Evolutionary conservation across 2,888 invertebrate genomes (phyloP), one percentile per base, ranked within the genome.

Genomic region (Muscina levida): DNA sequence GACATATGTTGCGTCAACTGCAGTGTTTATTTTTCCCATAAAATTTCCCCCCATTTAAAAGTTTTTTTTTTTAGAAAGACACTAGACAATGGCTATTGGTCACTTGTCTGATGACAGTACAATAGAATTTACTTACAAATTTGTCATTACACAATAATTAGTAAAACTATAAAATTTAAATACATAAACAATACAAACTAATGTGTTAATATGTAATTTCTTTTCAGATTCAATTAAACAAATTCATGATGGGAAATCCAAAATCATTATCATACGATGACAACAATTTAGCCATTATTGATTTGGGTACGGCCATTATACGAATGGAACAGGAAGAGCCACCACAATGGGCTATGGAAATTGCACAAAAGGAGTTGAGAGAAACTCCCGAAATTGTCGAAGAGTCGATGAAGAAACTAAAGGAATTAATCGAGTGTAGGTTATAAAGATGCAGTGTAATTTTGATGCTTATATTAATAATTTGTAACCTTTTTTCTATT

Each of bases 311-410:
- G 24, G 91, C 91, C 24, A 91, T 90, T 73, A 92, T 96, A 65
- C 91, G 92, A 77, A 89, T 95, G 82, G 95, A 96, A 83, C 91
- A 92, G 19, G 92, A 93, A 0, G 87, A 93, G 8, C 90, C 90
- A 0, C 92, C 93, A 53, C 92, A 93, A 37, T 91, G 91, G 84
- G 92, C 91, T 17, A 85, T 90, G 65, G 92, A 94, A 86, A 94
- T 93, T 84, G 95, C 96, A 0, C 91, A 91, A 84, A 91, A 89
- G 15, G 95, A 96, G 86, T 90, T 96, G 15, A 91, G 95, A 77
- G 96, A 96, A 89, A 93, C 93, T 0, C 94, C 94, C 0, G 95
- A 95, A 87, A 90, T 92, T 19, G 92, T 93, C 4, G 92, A 92
- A 77, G 89, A 92, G 79, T 93, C 93, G 17, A 87, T 95, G 22